These are phyloP conservation scores for Falcaria lacertinaria DNA, from an alignment of 2,888 invertebrate genomes.

Conservation along the genomic window DNA sequence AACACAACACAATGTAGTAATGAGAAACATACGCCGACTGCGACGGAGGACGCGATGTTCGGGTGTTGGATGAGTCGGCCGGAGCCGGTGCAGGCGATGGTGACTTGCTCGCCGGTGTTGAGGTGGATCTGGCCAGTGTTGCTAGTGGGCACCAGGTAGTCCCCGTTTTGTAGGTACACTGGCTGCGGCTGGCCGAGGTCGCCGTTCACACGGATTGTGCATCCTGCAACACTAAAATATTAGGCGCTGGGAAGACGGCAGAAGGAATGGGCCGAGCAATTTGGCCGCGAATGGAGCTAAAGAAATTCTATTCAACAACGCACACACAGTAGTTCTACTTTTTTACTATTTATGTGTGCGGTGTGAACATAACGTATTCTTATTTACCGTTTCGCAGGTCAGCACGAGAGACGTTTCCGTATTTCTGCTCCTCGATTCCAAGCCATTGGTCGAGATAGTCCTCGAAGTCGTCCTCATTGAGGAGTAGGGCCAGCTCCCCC, in stretches of 20 bases:
- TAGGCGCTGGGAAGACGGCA: no score
- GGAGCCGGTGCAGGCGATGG: slow-evolving; percentile 53
- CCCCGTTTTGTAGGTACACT: slow-evolving; percentile 68
- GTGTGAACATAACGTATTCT: not conserved
- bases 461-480: slow-evolving; percentile 69
- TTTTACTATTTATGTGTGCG: no score
- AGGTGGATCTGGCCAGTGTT: slow-evolving; percentile 51
- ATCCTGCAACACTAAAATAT: slow-evolving; percentile 44
- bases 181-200: slow-evolving; percentile 81
- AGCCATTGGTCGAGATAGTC: slow-evolving; percentile 68
- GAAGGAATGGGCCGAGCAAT: no score
- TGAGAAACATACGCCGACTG: slow-evolving; percentile 41
- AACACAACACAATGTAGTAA: not conserved
- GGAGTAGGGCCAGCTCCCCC: slow-evolving; percentile 47
- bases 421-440: slow-evolving; percentile 41
- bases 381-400: slow-evolving; percentile 43
- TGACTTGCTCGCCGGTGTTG: slow-evolving; percentile 46
- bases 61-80: slow-evolving; percentile 51
- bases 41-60: slow-evolving; percentile 34
- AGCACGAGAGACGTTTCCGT: slow-evolving; percentile 30
- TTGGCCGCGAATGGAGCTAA: no score
- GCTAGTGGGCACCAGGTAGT: slow-evolving; percentile 45
- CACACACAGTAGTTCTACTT: no score
- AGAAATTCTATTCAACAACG: no score
- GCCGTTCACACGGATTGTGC: slow-evolving; percentile 64